A percentile compares a stretch with the other conserved stretches of the same genome.
Evolutionary conservation across 2,113 vertebrate genomes (phyloP).

Genomic region (Prolemur simus): DNA sequence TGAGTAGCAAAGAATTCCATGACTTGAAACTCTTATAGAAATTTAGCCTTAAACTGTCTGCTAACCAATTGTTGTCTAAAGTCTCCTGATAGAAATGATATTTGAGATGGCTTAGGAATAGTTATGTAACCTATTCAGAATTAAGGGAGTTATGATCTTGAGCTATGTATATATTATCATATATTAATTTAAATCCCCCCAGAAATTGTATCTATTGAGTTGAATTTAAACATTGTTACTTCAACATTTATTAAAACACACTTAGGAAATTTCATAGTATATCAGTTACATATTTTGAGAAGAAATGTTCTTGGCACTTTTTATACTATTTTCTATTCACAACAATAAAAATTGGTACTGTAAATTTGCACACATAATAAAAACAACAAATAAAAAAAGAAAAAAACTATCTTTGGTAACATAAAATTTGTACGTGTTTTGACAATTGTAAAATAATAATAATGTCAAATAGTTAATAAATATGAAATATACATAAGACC

Average conservation of each 20-base stretch:
- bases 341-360: background rate
- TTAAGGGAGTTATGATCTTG: background rate
- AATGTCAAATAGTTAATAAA: background rate
- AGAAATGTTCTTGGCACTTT: background rate
- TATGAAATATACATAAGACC: background rate
- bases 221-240: background rate
- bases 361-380: background rate
- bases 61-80: background rate
- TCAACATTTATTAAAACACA: background rate
- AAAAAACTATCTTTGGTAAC: background rate
- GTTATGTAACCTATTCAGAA: background rate
- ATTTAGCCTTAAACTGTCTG: background rate
- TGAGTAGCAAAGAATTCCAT: background rate
- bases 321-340: background rate
- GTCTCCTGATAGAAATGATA: background rate
- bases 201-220: background rate
- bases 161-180: background rate
- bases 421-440: background rate
- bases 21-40: background rate
- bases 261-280: background rate
- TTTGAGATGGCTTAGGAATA: background rate
- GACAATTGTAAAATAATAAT: background rate
- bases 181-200: background rate
- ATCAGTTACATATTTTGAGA: background rate
- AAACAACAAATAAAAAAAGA: background rate